Evolutionary conservation across 2,888 invertebrate genomes (phyloP).

Genomic region (Amphipyra berbera): DNA sequence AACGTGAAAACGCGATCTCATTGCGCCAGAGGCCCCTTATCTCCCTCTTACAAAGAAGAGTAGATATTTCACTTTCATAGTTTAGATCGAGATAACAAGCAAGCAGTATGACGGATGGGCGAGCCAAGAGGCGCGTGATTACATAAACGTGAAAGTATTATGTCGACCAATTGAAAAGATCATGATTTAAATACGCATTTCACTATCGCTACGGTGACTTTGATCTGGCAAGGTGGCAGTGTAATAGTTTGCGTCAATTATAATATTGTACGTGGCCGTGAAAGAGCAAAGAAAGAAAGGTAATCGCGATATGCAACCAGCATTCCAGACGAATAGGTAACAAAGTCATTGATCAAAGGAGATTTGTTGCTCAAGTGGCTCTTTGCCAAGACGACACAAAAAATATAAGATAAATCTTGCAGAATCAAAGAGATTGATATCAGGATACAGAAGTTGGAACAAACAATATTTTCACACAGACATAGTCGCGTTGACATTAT

Average conservation of each 20-base stretch:
- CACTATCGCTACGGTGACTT: slow-evolving; percentile 58
- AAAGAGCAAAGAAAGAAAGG: slow-evolving; percentile 37
- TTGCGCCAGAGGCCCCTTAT: slow-evolving; percentile 64
- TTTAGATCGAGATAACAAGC: slow-evolving; percentile 79
- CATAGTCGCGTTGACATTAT: slow-evolving; percentile 36
- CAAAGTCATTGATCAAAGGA: slow-evolving; percentile 18
- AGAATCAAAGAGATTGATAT: slow-evolving; percentile 20
- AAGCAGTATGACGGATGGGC: slow-evolving; percentile 80
- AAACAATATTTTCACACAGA: slow-evolving; percentile 14
- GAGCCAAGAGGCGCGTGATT: slow-evolving; percentile 79
- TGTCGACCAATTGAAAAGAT: slow-evolving; percentile 79
- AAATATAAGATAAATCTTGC: slow-evolving; percentile 8
- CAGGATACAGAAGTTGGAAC: slow-evolving; percentile 8
- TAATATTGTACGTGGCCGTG: slow-evolving; percentile 51
- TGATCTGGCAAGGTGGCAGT: slow-evolving; percentile 61
- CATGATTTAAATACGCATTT: slow-evolving; percentile 69
- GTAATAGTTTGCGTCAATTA: slow-evolving; percentile 45
- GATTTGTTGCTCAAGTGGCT: slow-evolving; percentile 18
- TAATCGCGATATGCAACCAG: slow-evolving; percentile 16
- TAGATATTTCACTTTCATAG: slow-evolving; percentile 79
- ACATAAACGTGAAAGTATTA: slow-evolving; percentile 85
- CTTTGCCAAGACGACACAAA: slow-evolving; percentile 7
- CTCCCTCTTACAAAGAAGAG: slow-evolving; percentile 73
- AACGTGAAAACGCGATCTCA: slow-evolving; percentile 53
- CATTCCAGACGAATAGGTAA: slow-evolving; percentile 15